Conservation (phyloP, 2,113 vertebrate genomes). For the Poeciliopsis retropinna region DNA sequence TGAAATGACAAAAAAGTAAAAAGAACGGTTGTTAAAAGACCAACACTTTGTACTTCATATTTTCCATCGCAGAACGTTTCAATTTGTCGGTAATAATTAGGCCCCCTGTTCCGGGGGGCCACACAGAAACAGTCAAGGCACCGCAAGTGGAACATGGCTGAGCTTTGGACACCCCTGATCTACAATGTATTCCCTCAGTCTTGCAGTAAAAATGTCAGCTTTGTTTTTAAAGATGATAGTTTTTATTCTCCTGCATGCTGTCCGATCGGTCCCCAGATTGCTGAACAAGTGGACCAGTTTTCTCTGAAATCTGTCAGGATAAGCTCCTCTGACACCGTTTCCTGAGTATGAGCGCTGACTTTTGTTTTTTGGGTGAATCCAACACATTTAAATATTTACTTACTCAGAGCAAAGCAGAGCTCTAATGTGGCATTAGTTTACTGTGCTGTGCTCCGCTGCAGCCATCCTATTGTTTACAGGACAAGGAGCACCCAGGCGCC, state of each 20-base stretch:
- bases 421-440: constrained; percentile 75
- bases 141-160: too few relatives aligned
- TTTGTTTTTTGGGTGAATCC: constrained; percentile 40
- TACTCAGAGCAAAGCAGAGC: constrained; percentile 48
- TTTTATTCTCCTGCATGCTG: neutral
- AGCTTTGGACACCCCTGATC: neutral
- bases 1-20: too few relatives aligned
- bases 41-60: too few relatives aligned
- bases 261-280: too few relatives aligned
- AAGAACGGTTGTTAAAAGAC: too few relatives aligned
- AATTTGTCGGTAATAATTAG: too few relatives aligned
- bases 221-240: neutral
- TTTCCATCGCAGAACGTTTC: too few relatives aligned
- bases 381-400: constrained; percentile 80
- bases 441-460: constrained; percentile 58
- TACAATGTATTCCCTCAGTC: neutral
- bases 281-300: neutral
- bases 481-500: constrained; percentile 75
- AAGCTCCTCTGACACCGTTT: constrained; percentile 9
- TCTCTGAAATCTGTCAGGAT: constrained; percentile 11
- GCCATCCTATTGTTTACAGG: constrained; percentile 80
- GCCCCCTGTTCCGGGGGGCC: too few relatives aligned
- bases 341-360: constrained; percentile 26
- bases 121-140: too few relatives aligned
- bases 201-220: neutral